Conservation (phyloP, 1,140 invertebrate species). For the Camponotus vicinus region DNA sequence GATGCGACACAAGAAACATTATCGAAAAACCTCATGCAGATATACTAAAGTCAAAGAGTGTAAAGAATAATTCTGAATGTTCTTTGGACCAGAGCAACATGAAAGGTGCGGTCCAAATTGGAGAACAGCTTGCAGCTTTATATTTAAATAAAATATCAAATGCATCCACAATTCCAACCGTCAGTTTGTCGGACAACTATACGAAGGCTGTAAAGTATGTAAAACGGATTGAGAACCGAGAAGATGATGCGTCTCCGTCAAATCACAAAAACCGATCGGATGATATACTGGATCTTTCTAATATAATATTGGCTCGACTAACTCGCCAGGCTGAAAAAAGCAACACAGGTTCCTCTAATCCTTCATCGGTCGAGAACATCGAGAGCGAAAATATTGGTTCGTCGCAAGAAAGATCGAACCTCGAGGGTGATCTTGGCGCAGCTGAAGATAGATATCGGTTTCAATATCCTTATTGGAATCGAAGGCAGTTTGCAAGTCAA, state of each 20-base stretch:
- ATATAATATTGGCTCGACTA: constrained; percentile 67
- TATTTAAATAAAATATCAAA: neutral
- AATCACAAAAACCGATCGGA: neutral
- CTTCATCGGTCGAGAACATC: neutral
- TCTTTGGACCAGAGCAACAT: neutral
- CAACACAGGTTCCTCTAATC: neutral
- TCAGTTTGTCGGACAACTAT: neutral
- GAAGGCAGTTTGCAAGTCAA: neutral
- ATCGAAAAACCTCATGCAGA: neutral
- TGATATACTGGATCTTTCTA: constrained; percentile 72
- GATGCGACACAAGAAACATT: neutral
- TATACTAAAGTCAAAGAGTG: neutral
- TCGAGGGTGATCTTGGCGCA: neutral
- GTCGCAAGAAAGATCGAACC: neutral
- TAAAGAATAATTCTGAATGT: constrained; percentile 2
- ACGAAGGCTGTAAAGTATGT: neutral
- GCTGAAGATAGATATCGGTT: constrained; percentile 24
- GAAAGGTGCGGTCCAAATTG: neutral
- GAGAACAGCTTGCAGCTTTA: neutral
- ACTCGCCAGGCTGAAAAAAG: constrained; percentile 46
- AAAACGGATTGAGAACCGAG: neutral
- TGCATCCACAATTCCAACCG: neutral
- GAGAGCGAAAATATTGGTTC: neutral
- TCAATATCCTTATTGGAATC: constrained; percentile 34
- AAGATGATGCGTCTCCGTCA: neutral